phyloP scores from a whole-genome alignment of 2,797 vertebrate species.

The Echiichthys vipera region DNA sequence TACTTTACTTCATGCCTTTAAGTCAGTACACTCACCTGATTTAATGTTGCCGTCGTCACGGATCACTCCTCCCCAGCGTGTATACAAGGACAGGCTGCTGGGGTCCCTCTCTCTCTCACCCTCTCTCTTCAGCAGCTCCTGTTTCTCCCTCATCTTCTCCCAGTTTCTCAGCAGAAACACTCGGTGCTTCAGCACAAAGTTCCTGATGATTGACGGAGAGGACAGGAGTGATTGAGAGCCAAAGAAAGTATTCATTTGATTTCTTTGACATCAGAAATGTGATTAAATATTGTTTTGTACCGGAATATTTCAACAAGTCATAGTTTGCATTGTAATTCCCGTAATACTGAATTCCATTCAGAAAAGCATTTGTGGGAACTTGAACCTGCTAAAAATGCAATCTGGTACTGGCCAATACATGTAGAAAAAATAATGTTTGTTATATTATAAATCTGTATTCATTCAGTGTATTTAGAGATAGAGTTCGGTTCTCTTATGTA shows the following conservation, averaged over 20 bases:
- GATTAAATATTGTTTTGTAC: background rate
- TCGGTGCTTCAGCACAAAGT: conserved; percentile 96
- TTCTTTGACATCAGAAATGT: background rate
- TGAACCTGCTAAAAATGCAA: too few species aligned
- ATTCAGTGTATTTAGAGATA: background rate
- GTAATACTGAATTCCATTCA: too few species aligned
- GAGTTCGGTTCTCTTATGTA: background rate
- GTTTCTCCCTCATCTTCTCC: conserved; percentile 96
- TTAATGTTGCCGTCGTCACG: conserved; percentile 98
- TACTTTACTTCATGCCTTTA: background rate
- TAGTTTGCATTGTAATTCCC: background rate
- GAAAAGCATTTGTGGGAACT: too few species aligned
- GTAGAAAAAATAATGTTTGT: too few species aligned
- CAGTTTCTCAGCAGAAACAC: conserved; percentile 97
- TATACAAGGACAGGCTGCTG: conserved; percentile 88
- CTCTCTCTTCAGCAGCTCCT: conserved; percentile 92
- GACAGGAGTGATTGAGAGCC: background rate
- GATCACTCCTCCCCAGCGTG: conserved; percentile 94
- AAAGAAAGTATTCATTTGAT: background rate
- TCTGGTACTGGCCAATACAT: too few species aligned
- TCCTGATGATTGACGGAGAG: conserved; percentile 78
- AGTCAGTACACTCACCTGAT: conserved; percentile 83
- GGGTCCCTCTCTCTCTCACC: conserved; percentile 85
- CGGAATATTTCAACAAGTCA: background rate
- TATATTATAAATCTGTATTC: background rate